Base-by-base conservation (phyloP, 2,797 vertebrate species). In the Melanotaenia boesemani region DNA sequence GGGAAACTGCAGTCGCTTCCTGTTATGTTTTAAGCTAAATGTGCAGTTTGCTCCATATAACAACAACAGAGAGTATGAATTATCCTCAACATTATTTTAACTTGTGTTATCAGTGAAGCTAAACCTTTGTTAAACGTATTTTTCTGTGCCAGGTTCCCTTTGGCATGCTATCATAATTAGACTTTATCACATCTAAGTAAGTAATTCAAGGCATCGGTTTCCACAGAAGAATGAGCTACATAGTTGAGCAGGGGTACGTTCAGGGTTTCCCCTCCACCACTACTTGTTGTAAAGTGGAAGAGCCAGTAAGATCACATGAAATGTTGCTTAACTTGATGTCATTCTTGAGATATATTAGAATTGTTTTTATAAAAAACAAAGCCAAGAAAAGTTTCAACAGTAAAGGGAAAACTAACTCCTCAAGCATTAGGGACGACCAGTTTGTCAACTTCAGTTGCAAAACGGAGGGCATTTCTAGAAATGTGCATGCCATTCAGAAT, bases 261-360 rank as follows among this genome's bases (percentile, higher is more conserved):
- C 30, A 50, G 56, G 44, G 57, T 3, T 70, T 61, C 24, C 16
- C 16, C 34, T 52, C 52, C 26, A 18, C 32, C n/a, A 18, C 10
- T 28, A 24, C 9, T 13, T 22, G 28, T 70, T 63, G 48, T 46
- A 37, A 18, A 37, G 11, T 13, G 11, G 30, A 6, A 11, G 26
- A 32, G 28, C 24, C 5, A 3, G 20, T 15, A 44, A 18, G 41
- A 34, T 18, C 55, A 24, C 41, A 59, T 75, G 20, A 64, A 46
- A 63, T 70, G 36, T 62, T 63, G 18, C 8, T 30, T 6, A 7
- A 28, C 56, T 41, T 48, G 67, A 69, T 46, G 56, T 44, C 67
- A 18, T 57, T 4, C 28, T 57, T 57, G 15, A 56, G 6, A 8
- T 3, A 9, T 30, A 30, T 6, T 30, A 1, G 3, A 5, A 16